Conservation (phyloP, 2,888 invertebrate species). For the Nemurella pictetii region DNA sequence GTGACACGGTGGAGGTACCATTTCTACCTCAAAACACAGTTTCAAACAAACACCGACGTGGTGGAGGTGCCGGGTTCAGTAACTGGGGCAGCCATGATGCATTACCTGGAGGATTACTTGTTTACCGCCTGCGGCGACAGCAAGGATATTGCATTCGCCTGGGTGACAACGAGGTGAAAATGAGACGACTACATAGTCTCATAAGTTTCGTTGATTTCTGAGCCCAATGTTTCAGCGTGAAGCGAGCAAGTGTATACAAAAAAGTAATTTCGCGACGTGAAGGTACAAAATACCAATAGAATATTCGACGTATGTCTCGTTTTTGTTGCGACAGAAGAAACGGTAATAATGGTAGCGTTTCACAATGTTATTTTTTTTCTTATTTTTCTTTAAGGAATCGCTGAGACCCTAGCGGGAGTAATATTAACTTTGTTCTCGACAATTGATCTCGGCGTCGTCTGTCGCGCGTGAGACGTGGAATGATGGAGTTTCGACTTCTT, state of each 20-base stretch:
- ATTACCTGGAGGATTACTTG: no score
- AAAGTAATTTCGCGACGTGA: background rate
- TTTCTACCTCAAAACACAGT: no score
- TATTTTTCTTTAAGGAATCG: background rate
- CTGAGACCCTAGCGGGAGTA: background rate
- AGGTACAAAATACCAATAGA: constrained; percentile 14
- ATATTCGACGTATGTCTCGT: background rate
- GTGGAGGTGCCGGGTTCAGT: background rate
- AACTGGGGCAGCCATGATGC: no score
- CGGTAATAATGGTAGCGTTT: constrained; percentile 13
- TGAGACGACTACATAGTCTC: background rate
- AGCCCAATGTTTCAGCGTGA: background rate
- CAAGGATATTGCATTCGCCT: background rate
- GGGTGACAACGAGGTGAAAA: background rate
- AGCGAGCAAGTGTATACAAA: background rate
- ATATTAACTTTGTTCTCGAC: constrained; percentile 30
- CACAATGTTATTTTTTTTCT: background rate
- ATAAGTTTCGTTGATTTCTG: background rate
- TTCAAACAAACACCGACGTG: no score
- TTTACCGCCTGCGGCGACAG: no score
- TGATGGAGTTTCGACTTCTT: constrained; percentile 12
- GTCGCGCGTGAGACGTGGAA: background rate
- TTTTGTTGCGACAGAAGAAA: background rate
- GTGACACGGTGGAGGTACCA: no score
- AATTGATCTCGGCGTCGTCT: constrained; percentile 12